Percentiles rank a stretch among this genome's conserved stretches.
phyloP scores from a whole-genome alignment of 2,888 invertebrate genomes.

The Psylliodes chrysocephalus region DNA sequence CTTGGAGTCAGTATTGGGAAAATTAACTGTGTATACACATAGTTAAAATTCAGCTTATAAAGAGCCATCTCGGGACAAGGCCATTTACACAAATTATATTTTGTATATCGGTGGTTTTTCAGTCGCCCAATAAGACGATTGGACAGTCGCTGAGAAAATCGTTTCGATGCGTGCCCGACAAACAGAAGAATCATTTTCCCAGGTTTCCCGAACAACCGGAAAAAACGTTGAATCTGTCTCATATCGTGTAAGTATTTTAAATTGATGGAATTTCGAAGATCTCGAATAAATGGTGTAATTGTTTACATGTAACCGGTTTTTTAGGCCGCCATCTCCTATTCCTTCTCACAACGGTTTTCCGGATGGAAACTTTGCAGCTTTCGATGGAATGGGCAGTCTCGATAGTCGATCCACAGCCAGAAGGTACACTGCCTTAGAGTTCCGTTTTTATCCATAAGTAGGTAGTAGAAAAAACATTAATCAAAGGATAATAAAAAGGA shows the following conservation, averaged over 20 bases:
- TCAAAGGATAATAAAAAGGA: no score
- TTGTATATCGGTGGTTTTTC: slow-evolving; percentile 27
- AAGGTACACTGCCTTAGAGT: slow-evolving; percentile 63
- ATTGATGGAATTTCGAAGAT: no score
- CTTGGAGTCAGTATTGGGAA: no score
- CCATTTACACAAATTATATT: not conserved
- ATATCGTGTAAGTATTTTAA: slow-evolving; percentile 91
- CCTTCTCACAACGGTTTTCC: slow-evolving; percentile 94
- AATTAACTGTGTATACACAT: no score
- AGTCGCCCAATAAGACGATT: slow-evolving; percentile 96
- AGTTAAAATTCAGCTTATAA: no score
- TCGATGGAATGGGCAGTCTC: slow-evolving; percentile 79
- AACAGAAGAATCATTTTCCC: slow-evolving; percentile 82
- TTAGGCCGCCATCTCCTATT: slow-evolving; percentile 90
- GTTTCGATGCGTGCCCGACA: slow-evolving; percentile 96
- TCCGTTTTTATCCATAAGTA: no score
- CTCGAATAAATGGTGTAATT: no score
- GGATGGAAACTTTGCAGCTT: slow-evolving; percentile 74
- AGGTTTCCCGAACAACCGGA: slow-evolving; percentile 94
- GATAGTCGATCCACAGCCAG: slow-evolving; percentile 74
- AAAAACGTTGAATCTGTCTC: slow-evolving; percentile 92
- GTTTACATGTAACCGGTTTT: no score
- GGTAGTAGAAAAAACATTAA: no score
- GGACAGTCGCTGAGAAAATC: slow-evolving; percentile 96
- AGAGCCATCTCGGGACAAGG: no score